Evolutionary conservation across 2,113 vertebrate species (phyloP).

Genomic region (Gallinago media): DNA sequence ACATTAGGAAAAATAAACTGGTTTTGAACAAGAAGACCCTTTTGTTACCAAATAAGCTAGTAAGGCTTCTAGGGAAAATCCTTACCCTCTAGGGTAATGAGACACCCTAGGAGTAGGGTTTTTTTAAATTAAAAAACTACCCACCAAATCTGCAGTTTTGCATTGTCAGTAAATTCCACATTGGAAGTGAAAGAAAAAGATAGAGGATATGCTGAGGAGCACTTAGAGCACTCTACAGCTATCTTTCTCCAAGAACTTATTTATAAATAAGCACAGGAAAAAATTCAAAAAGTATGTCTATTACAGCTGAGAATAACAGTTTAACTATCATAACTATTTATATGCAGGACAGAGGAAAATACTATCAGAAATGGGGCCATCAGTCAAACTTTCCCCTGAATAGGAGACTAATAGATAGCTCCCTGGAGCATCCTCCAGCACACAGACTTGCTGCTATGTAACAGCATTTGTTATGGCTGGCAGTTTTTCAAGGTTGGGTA

Average conservation of each 20-base stretch:
- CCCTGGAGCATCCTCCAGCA: slow-evolving; percentile 13
- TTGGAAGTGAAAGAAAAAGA: neutral
- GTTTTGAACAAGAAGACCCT: neutral
- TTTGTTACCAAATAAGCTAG: neutral
- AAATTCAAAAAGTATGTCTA: neutral
- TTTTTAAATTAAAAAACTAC: neutral
- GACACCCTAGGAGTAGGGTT: neutral
- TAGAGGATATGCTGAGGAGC: neutral
- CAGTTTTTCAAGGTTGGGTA: slow-evolving; percentile 40
- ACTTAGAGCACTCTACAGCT: neutral
- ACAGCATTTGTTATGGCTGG: slow-evolving; percentile 52
- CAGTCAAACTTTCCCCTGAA: slow-evolving; percentile 22
- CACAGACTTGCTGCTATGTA: neutral
- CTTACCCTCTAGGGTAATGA: neutral
- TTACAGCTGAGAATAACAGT: slow-evolving; percentile 12
- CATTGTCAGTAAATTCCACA: neutral
- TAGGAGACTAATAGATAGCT: slow-evolving; percentile 16
- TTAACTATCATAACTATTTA: slow-evolving; percentile 40
- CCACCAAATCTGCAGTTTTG: neutral
- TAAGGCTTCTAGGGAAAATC: neutral
- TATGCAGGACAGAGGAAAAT: slow-evolving; percentile 18
- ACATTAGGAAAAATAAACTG: neutral
- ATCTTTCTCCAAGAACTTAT: neutral
- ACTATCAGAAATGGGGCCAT: neutral
- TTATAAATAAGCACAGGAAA: neutral